A percentile compares a stretch with the other conserved stretches of the same genome.
Conservation (phyloP, 1,140 invertebrate species). For the Popillia japonica region DNA sequence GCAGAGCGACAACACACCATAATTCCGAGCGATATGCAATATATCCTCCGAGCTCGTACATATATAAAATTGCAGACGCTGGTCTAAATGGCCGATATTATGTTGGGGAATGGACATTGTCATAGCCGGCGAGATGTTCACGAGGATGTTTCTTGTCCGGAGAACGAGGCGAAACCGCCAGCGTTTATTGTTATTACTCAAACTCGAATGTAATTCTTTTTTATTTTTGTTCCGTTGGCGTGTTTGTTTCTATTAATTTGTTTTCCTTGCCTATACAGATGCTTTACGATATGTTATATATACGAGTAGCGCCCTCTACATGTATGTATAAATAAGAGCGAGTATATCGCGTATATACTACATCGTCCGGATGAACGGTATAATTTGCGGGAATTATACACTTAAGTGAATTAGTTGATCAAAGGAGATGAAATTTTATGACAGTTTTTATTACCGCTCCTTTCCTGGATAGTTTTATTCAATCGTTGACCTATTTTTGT, state of each 20-base stretch:
- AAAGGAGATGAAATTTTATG: slow-evolving; percentile 28
- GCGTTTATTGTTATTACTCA: slow-evolving; percentile 32
- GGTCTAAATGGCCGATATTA: slow-evolving; percentile 28
- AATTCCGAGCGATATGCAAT: slow-evolving; percentile 11
- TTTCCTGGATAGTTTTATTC: slow-evolving; percentile 28
- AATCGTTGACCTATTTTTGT: slow-evolving; percentile 27
- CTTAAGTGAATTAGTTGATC: slow-evolving; percentile 28
- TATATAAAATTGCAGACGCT: slow-evolving; percentile 29
- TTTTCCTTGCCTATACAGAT: neutral
- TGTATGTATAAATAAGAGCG: neutral
- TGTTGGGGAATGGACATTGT: slow-evolving; percentile 14
- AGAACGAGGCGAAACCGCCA: slow-evolving; percentile 26
- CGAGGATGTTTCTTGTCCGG: slow-evolving; percentile 20
- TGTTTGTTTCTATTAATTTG: slow-evolving; percentile 34
- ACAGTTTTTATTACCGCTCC: slow-evolving; percentile 22
- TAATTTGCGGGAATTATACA: slow-evolving; percentile 32
- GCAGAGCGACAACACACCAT: slow-evolving; percentile 22
- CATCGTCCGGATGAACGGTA: neutral
- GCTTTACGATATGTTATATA: slow-evolving; percentile 3
- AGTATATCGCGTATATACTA: neutral
- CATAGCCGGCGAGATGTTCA: slow-evolving; percentile 14
- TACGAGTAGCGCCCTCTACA: neutral
- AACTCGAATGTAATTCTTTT: slow-evolving; percentile 35
- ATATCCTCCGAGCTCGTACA: neutral
- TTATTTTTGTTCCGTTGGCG: slow-evolving; percentile 21